These are phyloP conservation scores for Cataglyphis rosenhaueri DNA, from an alignment of 2,888 invertebrate species.

Conservation along the genomic window DNA sequence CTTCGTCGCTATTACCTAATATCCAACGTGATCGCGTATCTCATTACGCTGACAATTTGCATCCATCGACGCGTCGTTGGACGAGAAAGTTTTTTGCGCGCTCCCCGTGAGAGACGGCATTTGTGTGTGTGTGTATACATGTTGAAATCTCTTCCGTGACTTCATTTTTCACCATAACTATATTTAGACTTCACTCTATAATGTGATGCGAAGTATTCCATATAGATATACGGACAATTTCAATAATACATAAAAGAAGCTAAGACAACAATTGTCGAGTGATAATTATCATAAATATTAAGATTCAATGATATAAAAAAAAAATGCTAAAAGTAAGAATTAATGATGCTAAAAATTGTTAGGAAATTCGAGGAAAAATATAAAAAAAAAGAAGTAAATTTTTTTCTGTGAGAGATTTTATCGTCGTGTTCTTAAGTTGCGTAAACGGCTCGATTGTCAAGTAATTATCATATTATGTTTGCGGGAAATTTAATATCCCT, in stretches of 20 bases:
- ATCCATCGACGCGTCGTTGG: conserved; percentile 64
- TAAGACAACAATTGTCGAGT: background rate
- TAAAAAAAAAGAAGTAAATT: background rate
- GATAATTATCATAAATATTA: background rate
- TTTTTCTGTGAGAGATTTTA: conserved; percentile 13
- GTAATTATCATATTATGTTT: conserved; percentile 43
- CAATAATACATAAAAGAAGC: background rate
- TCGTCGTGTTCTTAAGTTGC: conserved; percentile 1
- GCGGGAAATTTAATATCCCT: conserved; percentile 40
- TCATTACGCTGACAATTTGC: conserved; percentile 62
- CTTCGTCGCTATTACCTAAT: conserved; percentile 70
- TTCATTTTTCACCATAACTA: background rate
- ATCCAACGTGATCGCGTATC: conserved; percentile 68
- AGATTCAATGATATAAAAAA: background rate
- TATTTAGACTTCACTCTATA: background rate
- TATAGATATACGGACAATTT: background rate
- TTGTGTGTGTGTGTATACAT: background rate
- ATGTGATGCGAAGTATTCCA: background rate
- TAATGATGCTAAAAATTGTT: background rate
- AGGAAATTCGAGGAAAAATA: background rate
- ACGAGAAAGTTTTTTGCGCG: conserved; percentile 33
- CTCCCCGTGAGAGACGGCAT: conserved; percentile 7
- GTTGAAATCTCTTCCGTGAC: conserved; percentile 5
- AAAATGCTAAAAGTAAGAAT: background rate
- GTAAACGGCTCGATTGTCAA: background rate